Evolutionary conservation across 1,140 invertebrate species (phyloP), one percentile per base, ranked within the genome.

Genomic region (Drosophila prosaltans): DNA sequence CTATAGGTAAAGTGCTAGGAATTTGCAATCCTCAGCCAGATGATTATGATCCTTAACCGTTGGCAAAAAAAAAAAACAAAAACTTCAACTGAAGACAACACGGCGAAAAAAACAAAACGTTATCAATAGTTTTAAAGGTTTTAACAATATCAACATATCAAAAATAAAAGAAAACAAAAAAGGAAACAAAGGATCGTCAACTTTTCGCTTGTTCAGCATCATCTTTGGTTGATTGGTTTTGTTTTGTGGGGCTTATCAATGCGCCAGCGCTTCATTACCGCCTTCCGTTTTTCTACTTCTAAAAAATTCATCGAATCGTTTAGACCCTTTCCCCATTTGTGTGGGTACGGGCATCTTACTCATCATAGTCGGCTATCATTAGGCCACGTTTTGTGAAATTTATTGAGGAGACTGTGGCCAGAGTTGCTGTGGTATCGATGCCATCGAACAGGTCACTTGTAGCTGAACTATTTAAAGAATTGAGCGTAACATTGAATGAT

Each of bases 341-440:
- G 45, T 57, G 26, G 26, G 2, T 32, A 36, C 2, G n/a, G 16
- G 16, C 6, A n/a, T 58, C 16, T 55, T 88, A 91, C 65, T 91
- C 90, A 65, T 90, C 90, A 39, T 85, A 91, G 60, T 91, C 90
- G 48, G 72, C 58, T 30, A 89, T 91, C 55, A 91, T 88, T 59
- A 91, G 70, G 68, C 88, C 90, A n/a, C 90, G 90, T 74, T 91
- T 91, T 57, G 86, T 69, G 59, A 79, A 91, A 45, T 81, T 78
- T 16, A 88, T 78, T 58, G 82, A 78, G 36, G 82, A 82, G 40
- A 86, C 70, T 32, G 78, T 72, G 1, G 81, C 66, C 41, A 81
- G 69, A 62, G 78, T 85, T 65, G 86, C 69, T 68, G 74, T 69
- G 55, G 68, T 67, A 51, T 79, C 75, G n/a, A 82, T 89, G n/a